Conservation (phyloP, 2,888 invertebrate genomes). For the Graphium colonna region DNA sequence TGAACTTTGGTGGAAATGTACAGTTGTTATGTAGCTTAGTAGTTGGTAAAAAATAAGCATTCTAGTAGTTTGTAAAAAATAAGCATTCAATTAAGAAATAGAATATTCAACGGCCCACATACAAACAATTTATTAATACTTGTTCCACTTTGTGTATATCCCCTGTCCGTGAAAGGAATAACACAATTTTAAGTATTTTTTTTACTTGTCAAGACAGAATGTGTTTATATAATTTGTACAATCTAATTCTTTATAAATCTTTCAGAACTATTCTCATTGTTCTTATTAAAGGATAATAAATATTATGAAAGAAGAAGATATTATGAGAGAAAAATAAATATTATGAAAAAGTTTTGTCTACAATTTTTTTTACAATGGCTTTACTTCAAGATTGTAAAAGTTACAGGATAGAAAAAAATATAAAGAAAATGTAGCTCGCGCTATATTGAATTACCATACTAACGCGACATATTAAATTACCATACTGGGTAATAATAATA, state of each 20-base stretch:
- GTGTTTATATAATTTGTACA: slow-evolving; percentile 41
- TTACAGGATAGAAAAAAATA: too few relatives aligned
- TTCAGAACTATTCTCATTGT: slow-evolving; percentile 60
- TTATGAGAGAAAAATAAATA: too few relatives aligned
- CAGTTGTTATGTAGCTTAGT: slow-evolving; percentile 66
- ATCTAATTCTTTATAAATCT: slow-evolving; percentile 44
- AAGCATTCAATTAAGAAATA: slow-evolving; percentile 21
- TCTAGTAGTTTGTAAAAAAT: slow-evolving; percentile 10
- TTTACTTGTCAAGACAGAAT: slow-evolving; percentile 54
- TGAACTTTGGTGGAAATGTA: slow-evolving; percentile 38
- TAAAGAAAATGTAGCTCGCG: too few relatives aligned
- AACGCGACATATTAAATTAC: too few relatives aligned
- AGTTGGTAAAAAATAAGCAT: too few relatives aligned
- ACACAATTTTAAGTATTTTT: slow-evolving; percentile 47
- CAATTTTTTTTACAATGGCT: too few relatives aligned
- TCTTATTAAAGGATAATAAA: slow-evolving; percentile 63
- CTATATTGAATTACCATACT: too few relatives aligned
- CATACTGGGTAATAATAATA: too few relatives aligned
- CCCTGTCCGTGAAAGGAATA: slow-evolving; percentile 5
- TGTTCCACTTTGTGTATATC: not conserved
- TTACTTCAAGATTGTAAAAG: too few relatives aligned
- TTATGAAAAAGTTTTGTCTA: too few relatives aligned
- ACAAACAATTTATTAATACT: slow-evolving; percentile 10
- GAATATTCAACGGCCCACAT: not conserved
- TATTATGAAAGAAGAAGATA: slow-evolving; percentile 44